These are phyloP conservation scores for Myotis yumanensis DNA, from an alignment of 2,113 vertebrate species.

Conservation along the genomic window DNA sequence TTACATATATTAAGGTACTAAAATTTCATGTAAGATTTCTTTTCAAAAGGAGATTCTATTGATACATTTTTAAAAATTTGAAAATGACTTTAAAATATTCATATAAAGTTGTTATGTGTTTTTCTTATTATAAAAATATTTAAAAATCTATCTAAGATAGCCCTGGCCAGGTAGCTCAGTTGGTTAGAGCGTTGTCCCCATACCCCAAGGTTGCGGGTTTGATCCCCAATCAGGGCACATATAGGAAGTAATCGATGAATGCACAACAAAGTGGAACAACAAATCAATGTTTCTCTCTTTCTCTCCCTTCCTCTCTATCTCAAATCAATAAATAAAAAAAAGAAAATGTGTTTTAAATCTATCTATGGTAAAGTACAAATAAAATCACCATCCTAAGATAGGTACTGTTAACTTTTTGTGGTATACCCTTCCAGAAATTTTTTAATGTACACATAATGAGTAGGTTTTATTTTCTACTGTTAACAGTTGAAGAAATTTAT, in stretches of 20 bases:
- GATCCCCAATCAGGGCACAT: background rate
- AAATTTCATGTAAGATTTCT: background rate
- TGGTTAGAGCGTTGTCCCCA: background rate
- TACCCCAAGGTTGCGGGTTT: background rate
- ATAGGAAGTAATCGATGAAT: background rate
- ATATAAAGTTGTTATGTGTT: background rate
- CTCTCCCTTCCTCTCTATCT: no score
- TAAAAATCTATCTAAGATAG: background rate
- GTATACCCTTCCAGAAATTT: background rate
- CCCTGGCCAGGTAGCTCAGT: background rate
- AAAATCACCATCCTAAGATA: background rate
- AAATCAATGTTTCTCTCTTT: background rate
- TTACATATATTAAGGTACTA: background rate
- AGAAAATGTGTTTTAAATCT: background rate
- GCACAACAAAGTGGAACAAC: background rate
- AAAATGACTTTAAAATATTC: background rate
- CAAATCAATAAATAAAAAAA: background rate
- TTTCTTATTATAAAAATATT: background rate
- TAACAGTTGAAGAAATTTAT: slow-evolving; percentile 29
- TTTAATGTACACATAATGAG: background rate
- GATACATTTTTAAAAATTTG: background rate
- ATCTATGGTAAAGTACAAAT: background rate
- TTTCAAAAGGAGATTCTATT: background rate
- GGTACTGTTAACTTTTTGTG: background rate
- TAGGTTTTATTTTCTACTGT: background rate